Conservation (phyloP, 2,113 vertebrate species). For the Rattus rattus region DNA sequence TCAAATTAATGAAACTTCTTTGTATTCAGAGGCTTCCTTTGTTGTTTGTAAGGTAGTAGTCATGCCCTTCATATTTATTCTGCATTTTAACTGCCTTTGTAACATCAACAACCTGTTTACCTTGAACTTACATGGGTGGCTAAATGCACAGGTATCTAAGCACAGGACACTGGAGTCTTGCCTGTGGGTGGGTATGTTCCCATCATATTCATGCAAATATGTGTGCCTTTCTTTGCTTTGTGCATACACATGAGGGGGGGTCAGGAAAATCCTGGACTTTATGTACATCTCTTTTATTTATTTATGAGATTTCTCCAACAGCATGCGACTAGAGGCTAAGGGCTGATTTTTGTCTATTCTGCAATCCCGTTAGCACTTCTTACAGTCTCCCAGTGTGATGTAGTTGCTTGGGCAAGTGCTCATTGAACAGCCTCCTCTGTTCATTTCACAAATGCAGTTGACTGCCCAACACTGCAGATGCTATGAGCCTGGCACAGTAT, state of each 20-base stretch:
- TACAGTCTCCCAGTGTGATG: no score
- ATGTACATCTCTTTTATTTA: constrained; percentile 16
- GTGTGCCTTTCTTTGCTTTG: background rate
- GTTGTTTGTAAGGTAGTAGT: background rate
- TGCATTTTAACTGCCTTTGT: background rate
- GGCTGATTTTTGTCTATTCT: background rate
- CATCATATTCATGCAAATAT: accelerated
- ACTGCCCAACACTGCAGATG: background rate
- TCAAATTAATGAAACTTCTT: constrained; percentile 69
- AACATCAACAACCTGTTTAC: constrained; percentile 19
- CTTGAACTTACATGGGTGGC: background rate
- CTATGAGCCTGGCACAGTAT: background rate
- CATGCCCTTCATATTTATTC: background rate
- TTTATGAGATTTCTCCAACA: background rate
- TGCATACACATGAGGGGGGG: background rate
- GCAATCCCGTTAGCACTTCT: background rate
- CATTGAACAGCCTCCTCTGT: background rate
- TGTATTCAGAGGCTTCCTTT: constrained; percentile 59
- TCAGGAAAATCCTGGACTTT: background rate
- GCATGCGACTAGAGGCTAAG: background rate
- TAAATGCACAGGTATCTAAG: background rate
- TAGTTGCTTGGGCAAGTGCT: background rate
- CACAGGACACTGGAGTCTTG: accelerated
- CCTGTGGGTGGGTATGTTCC: background rate
- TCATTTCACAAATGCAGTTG: background rate